These are phyloP conservation scores for Poecilia picta DNA, from an alignment of 2,797 vertebrate genomes.

Conservation along the genomic window DNA sequence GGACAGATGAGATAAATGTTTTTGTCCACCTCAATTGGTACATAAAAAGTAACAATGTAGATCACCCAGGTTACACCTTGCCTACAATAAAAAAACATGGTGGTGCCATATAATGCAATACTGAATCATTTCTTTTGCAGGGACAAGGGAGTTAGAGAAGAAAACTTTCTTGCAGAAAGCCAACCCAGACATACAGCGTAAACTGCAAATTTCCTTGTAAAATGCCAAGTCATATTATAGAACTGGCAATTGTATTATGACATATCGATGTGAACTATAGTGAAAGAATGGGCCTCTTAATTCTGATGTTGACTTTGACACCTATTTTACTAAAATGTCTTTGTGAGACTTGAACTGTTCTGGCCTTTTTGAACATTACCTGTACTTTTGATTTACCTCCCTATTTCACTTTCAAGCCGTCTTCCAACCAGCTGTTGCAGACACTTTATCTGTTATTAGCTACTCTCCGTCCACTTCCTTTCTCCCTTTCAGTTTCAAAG, in stretches of 20 bases:
- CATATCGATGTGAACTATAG: not conserved
- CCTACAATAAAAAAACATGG: not conserved
- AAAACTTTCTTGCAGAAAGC: not conserved
- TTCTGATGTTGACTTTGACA: not conserved
- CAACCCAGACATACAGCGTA: not conserved
- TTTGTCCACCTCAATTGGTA: not conserved
- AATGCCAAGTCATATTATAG: not conserved
- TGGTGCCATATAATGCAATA: not conserved
- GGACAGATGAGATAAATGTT: not conserved
- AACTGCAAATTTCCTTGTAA: not conserved
- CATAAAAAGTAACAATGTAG: not conserved
- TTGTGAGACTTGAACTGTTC: not conserved
- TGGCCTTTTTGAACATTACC: not conserved
- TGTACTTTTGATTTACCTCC: not conserved
- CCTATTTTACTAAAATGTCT: not conserved
- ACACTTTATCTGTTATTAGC: slow-evolving; percentile 5
- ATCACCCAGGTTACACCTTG: not conserved
- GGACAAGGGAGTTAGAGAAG: not conserved
- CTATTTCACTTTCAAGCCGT: not conserved
- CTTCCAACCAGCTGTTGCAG: not conserved
- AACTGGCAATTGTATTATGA: not conserved
- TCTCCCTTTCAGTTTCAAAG: slow-evolving; percentile 12
- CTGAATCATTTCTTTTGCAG: not conserved
- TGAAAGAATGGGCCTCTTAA: not conserved
- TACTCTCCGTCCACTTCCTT: not conserved